These are phyloP conservation scores for Agrochola lychnidis DNA, from an alignment of 2,888 invertebrate genomes.

Conservation along the genomic window DNA sequence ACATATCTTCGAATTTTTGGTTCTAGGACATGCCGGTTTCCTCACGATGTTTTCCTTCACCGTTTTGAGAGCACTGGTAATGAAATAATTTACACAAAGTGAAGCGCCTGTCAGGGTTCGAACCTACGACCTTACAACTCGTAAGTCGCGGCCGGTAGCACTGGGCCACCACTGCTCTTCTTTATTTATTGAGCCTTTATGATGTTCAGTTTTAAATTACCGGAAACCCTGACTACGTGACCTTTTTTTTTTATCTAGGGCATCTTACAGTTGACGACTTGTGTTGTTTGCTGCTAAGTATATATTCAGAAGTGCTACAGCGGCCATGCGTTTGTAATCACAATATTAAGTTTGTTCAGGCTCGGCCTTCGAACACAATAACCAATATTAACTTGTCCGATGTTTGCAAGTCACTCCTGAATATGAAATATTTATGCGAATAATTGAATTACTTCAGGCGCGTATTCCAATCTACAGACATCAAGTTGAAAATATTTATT, in stretches of 20 bases:
- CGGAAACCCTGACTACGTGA: slow-evolving; percentile 8
- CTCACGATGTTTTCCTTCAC: too few relatives aligned
- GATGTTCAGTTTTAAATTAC: slow-evolving; percentile 26
- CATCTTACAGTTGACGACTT: not conserved
- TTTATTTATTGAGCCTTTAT: not conserved
- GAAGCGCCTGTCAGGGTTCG: too few relatives aligned
- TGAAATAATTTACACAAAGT: too few relatives aligned
- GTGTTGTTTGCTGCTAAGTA: not conserved
- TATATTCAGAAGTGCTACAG: slow-evolving; percentile 24
- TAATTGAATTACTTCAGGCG: slow-evolving; percentile 37
- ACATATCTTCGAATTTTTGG: too few relatives aligned
- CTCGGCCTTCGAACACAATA: slow-evolving; percentile 29
- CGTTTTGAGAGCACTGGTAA: too few relatives aligned
- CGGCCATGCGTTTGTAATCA: slow-evolving; percentile 15
- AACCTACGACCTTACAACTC: too few relatives aligned
- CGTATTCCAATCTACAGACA: slow-evolving; percentile 19
- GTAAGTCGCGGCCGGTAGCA: too few relatives aligned
- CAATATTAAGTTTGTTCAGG: slow-evolving; percentile 56
- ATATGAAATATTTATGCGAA: slow-evolving; percentile 42
- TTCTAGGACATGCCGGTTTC: too few relatives aligned
- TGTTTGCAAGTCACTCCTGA: slow-evolving; percentile 39
- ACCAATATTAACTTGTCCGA: slow-evolving; percentile 42
- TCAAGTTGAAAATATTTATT: slow-evolving; percentile 14
- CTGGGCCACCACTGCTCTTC: too few relatives aligned
- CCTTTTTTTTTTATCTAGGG: too few relatives aligned